These are phyloP conservation scores for Thripadectes ignobilis DNA, from an alignment of 2,797 vertebrate genomes.

Conservation along the genomic window DNA sequence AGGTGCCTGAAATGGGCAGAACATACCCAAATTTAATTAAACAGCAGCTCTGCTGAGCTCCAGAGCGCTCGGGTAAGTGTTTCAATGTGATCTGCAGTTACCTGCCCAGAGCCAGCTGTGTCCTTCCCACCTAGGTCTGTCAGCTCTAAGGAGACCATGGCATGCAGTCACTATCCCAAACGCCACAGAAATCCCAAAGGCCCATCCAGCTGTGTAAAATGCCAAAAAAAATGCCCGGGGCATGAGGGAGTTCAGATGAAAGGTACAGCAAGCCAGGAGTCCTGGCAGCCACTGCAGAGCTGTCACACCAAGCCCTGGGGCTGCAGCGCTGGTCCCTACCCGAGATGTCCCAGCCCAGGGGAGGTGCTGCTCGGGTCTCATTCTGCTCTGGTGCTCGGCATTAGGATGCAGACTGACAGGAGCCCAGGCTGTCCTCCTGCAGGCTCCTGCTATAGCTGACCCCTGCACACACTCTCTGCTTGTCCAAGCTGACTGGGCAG, in stretches of 20 bases:
- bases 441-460: not conserved
- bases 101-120: not conserved
- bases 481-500: not conserved
- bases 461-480: not conserved
- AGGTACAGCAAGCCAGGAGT: too few species aligned
- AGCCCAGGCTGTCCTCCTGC: not conserved
- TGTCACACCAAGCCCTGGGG: not conserved
- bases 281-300: not conserved
- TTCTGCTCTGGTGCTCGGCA: not conserved
- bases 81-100: not conserved
- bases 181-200: not conserved
- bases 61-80: not conserved
- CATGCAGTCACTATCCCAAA: not conserved
- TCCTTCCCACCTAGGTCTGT: fast-evolving
- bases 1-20: not conserved
- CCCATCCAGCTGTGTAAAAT: not conserved
- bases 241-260: not conserved
- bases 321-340: not conserved
- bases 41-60: not conserved
- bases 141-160: not conserved
- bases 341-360: fast-evolving
- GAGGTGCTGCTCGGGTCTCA: not conserved
- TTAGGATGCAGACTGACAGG: not conserved
- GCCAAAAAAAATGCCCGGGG: not conserved
- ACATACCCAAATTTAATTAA: not conserved